Evolutionary conservation across 2,113 vertebrate genomes (phyloP).

Genomic region (Camelus bactrianus): DNA sequence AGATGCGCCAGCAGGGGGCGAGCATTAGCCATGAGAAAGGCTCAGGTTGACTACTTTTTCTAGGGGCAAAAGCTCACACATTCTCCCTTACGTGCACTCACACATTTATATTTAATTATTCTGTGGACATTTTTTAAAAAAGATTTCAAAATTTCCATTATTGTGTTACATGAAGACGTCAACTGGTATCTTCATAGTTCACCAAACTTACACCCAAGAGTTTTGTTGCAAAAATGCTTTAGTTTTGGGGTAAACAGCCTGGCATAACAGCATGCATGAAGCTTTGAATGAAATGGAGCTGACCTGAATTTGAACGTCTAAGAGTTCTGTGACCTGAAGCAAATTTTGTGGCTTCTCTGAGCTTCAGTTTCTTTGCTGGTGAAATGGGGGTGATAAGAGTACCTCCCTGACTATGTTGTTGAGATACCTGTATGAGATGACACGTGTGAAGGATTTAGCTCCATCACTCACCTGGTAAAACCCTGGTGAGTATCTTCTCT

Average conservation of each 20-base stretch:
- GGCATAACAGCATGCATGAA: background rate
- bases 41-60: background rate
- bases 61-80: background rate
- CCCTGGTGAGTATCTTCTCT: background rate
- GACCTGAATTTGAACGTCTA: background rate
- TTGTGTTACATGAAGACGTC: background rate
- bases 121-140: background rate
- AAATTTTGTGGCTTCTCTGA: background rate
- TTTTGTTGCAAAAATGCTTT: background rate
- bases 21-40: conserved; percentile 47
- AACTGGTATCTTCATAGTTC: background rate
- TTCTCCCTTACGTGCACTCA: background rate
- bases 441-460: background rate
- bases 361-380: background rate
- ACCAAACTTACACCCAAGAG: background rate
- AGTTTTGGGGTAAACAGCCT: background rate
- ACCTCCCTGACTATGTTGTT: background rate
- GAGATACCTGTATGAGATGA: background rate
- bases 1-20: conserved; percentile 59
- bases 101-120: background rate
- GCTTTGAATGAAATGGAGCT: background rate
- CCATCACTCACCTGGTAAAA: background rate
- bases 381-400: background rate
- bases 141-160: background rate
- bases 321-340: background rate